These are phyloP conservation scores for Octodon degus DNA, from an alignment of 2,113 vertebrate species.

Conservation along the genomic window DNA sequence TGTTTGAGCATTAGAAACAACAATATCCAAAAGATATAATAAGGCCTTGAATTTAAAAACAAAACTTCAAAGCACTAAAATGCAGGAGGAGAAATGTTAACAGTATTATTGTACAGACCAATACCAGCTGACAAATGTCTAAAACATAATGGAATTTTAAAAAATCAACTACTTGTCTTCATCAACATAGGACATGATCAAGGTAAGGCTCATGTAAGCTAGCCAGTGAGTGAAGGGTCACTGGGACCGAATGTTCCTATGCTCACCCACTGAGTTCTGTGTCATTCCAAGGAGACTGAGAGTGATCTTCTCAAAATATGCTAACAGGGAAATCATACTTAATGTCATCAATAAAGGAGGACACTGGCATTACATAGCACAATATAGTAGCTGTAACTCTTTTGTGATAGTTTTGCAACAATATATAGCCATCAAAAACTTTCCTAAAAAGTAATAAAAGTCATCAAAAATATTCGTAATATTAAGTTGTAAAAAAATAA, in stretches of 20 bases:
- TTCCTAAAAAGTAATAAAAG: neutral
- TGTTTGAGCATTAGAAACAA: neutral
- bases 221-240: neutral
- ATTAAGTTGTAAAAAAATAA: neutral
- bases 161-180: neutral
- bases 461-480: neutral
- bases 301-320: neutral
- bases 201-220: neutral
- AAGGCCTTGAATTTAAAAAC: neutral
- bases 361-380: neutral
- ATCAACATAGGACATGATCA: neutral
- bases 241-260: neutral
- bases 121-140: neutral
- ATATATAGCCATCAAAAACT: neutral
- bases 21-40: neutral
- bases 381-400: neutral
- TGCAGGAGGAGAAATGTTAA: conserved; percentile 1
- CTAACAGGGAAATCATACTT: neutral
- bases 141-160: neutral
- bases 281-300: neutral
- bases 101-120: neutral
- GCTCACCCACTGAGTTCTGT: neutral
- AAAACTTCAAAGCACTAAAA: neutral
- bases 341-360: neutral
- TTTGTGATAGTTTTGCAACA: neutral